Conservation (phyloP, 2,888 invertebrate species). For the Polietes domitor region DNA sequence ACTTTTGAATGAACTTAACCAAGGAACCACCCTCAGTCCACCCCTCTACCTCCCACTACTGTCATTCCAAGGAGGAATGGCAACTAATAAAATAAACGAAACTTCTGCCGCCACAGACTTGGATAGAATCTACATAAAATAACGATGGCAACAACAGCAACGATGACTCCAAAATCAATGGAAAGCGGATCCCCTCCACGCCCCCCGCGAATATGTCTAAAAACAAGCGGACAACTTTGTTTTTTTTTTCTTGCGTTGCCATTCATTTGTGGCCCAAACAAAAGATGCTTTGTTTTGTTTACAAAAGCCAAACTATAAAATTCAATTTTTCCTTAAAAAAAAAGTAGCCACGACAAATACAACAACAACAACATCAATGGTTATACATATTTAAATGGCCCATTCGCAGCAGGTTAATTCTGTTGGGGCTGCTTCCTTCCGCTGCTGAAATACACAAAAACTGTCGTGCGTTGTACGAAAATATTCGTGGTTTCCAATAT, state of each 20-base stretch:
- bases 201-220: not conserved
- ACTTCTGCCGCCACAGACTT: not conserved
- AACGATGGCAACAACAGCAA: not conserved
- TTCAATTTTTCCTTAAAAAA: not conserved
- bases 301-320: slow-evolving; percentile 8
- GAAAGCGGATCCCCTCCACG: no score
- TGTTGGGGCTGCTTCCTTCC: no score
- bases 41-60: not conserved
- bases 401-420: no score
- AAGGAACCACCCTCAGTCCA: not conserved
- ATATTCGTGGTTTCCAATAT: no score
- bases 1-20: not conserved
- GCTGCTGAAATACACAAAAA: no score
- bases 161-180: not conserved
- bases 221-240: not conserved
- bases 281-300: slow-evolving; percentile 10
- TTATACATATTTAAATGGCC: not conserved
- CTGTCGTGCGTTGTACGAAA: no score
- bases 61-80: not conserved
- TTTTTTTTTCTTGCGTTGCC: not conserved
- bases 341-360: not conserved
- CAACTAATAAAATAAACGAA: not conserved
- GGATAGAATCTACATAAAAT: not conserved
- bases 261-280: slow-evolving; percentile 25
- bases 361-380: not conserved